Evolutionary conservation across 1,140 invertebrate species (phyloP).

Genomic region (Leptopilina clavipes): DNA sequence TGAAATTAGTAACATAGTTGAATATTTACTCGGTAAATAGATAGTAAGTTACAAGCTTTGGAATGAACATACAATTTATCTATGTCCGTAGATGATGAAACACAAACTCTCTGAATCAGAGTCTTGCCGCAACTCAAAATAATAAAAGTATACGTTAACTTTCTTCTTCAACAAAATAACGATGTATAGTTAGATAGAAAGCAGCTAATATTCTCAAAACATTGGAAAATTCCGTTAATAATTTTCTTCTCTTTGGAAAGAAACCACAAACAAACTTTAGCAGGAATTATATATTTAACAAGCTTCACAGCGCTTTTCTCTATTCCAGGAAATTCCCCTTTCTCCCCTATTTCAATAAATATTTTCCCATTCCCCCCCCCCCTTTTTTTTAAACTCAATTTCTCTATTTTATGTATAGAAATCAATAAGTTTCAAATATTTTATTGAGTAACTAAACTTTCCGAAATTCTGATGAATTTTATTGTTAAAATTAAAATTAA

Average conservation of each 20-base stretch:
- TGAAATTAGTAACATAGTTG: slow-evolving; percentile 10
- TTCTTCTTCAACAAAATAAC: slow-evolving; percentile 11
- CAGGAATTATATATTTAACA: too few relatives aligned
- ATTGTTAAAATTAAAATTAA: too few relatives aligned
- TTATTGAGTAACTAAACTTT: too few relatives aligned
- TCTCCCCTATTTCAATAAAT: too few relatives aligned
- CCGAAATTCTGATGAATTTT: too few relatives aligned
- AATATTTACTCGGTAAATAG: neutral
- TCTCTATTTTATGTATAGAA: too few relatives aligned
- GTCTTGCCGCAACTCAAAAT: slow-evolving; percentile 8
- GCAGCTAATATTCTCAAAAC: slow-evolving; percentile 13
- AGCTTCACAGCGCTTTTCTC: too few relatives aligned
- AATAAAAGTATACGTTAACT: slow-evolving; percentile 7
- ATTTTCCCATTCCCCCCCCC: too few relatives aligned
- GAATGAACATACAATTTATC: neutral
- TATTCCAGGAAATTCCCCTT: too few relatives aligned
- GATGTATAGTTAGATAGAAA: neutral
- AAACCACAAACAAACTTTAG: neutral
- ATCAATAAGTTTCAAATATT: too few relatives aligned
- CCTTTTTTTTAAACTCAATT: too few relatives aligned
- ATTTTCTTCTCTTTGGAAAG: neutral
- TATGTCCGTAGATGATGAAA: slow-evolving; percentile 4
- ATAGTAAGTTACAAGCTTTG: neutral
- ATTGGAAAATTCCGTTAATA: slow-evolving; percentile 22
- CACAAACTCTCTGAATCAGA: neutral